These are phyloP conservation scores for Sabatieria punctata DNA, from an alignment of 2,888 invertebrate genomes.

Conservation along the genomic window DNA sequence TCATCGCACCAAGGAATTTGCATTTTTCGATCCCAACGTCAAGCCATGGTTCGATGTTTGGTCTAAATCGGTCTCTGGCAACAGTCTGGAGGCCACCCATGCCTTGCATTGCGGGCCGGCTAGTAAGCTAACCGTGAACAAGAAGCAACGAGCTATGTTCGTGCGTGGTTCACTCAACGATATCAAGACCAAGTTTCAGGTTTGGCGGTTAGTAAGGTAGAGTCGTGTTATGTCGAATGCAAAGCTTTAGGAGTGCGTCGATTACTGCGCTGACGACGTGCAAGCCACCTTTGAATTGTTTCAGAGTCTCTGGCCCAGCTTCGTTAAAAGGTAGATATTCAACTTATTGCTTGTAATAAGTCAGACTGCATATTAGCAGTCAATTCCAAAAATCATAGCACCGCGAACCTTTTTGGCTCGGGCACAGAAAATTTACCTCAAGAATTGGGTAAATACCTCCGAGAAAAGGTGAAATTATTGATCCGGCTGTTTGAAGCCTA, in stretches of 20 bases:
- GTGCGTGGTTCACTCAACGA: slow-evolving; percentile 61
- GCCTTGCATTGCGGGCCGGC: slow-evolving; percentile 58
- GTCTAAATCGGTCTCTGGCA: slow-evolving; percentile 64
- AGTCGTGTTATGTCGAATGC: no score
- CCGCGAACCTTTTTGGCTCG: no score
- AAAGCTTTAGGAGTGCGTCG: no score
- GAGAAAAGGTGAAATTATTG: no score
- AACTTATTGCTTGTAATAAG: no score
- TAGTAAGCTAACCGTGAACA: slow-evolving; percentile 45
- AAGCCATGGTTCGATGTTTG: slow-evolving; percentile 40
- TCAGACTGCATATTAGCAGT: background rate
- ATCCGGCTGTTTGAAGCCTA: no score
- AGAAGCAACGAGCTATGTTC: slow-evolving; percentile 63
- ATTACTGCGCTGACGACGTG: slow-evolving; percentile 70
- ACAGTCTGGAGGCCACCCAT: slow-evolving; percentile 72
- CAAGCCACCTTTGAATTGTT: slow-evolving; percentile 61
- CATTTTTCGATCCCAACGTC: slow-evolving; percentile 1
- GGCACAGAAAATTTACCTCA: no score
- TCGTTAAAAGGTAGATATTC: slow-evolving; percentile 50
- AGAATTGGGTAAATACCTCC: no score
- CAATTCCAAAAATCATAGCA: no score
- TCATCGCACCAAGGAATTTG: slow-evolving; percentile 13
- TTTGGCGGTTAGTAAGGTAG: no score
- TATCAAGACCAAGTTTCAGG: slow-evolving; percentile 52
- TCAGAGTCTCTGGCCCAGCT: slow-evolving; percentile 55